Conservation (phyloP, 2,797 vertebrate species). For the Selene dorsalis region DNA sequence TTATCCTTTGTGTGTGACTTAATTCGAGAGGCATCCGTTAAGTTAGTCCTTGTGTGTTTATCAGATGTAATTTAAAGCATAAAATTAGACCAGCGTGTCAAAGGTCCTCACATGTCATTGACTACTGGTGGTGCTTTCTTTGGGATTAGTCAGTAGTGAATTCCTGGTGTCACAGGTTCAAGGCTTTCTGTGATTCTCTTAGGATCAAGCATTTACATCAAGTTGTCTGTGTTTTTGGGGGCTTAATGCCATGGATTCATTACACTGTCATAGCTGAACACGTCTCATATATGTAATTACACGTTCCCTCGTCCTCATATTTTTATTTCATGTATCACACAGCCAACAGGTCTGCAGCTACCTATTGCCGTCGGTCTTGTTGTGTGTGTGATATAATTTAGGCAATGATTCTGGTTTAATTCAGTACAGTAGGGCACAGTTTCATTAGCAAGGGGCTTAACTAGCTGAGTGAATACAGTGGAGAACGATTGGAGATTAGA, state of each 20-base stretch:
- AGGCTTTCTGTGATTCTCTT: conserved; percentile 6
- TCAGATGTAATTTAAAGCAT: background rate
- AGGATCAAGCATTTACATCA: background rate
- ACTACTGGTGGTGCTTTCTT: background rate
- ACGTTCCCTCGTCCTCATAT: background rate
- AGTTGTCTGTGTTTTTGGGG: conserved; percentile 5
- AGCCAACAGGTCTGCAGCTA: conserved; percentile 32
- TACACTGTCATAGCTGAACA: conserved; percentile 6
- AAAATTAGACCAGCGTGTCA: background rate
- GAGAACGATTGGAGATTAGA: conserved; percentile 75
- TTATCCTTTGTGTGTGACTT: background rate
- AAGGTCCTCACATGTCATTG: background rate
- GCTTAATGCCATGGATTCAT: background rate
- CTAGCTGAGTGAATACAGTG: conserved; percentile 75
- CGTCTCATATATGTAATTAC: background rate
- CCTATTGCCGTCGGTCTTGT: conserved; percentile 40
- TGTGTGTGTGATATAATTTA: conserved; percentile 64
- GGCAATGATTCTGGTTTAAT: conserved; percentile 68
- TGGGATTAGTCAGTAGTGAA: background rate
- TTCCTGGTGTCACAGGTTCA: background rate
- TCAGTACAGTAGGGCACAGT: conserved; percentile 69
- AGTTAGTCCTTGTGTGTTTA: background rate
- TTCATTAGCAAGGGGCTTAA: conserved; percentile 76
- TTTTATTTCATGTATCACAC: conserved; percentile 11
- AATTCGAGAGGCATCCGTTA: background rate